Percentiles rank a stretch among this genome's conserved stretches.
These are phyloP conservation scores for Anisognathus igniventris DNA, from an alignment of 2,797 vertebrate genomes.

Conservation along the genomic window DNA sequence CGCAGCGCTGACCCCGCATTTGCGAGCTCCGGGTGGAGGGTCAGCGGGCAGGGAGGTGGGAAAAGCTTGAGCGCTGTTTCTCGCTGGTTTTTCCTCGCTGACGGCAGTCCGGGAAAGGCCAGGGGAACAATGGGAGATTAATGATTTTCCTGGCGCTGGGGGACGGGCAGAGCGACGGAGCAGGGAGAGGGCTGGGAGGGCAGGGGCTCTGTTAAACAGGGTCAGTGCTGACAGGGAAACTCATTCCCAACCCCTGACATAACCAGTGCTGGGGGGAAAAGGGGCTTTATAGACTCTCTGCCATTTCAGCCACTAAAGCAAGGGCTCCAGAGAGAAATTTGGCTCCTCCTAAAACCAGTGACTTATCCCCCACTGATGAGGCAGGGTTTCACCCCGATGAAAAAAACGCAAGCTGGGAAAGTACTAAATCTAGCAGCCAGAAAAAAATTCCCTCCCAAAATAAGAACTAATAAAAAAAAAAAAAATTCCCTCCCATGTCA, in stretches of 20 bases:
- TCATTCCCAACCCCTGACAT: not conserved
- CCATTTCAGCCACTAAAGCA: not conserved
- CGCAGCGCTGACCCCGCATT: rapidly evolving
- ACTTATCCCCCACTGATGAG: not conserved
- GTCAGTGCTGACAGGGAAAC: not conserved
- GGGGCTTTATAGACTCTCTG: not conserved
- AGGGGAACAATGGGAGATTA: not conserved
- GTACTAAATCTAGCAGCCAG: not conserved
- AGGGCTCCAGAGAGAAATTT: not conserved
- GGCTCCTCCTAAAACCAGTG: not conserved
- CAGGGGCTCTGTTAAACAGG: not conserved
- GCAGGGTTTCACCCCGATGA: not conserved
- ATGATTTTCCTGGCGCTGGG: not conserved
- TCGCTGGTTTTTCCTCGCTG: not conserved
- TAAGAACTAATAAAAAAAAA: no score
- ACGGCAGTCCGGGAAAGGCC: not conserved
- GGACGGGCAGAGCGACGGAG: not conserved
- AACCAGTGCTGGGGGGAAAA: not conserved
- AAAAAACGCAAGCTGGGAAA: not conserved
- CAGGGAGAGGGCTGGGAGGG: not conserved
- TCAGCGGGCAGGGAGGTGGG: rapidly evolving
- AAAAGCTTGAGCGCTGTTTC: not conserved
- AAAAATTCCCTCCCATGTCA: no score
- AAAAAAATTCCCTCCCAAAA: not conserved
- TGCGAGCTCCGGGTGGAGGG: not conserved